Conservation (phyloP, 2,797 vertebrate species). For the Argya squamiceps region DNA sequence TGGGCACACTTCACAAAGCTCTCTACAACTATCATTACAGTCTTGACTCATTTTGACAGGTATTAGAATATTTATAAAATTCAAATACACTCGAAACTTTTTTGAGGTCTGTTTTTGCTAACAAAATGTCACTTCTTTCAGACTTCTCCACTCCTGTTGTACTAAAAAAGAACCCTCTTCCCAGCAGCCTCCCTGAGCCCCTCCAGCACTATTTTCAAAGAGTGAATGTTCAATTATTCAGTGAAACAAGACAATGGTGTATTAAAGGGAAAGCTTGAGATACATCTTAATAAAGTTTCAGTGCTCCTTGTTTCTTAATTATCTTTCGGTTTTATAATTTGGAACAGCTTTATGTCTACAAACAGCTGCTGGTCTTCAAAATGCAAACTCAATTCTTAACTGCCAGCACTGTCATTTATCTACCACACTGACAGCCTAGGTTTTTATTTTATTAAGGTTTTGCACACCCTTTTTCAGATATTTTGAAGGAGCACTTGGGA, state of each 20-base stretch:
- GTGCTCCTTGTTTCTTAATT: conserved; percentile 28
- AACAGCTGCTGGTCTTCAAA: background rate
- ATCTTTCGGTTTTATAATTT: conserved; percentile 9
- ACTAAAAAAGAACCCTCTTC: conserved; percentile 50
- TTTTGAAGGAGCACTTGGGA: background rate
- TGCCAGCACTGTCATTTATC: background rate
- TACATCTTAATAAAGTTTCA: conserved; percentile 39
- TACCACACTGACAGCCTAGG: background rate
- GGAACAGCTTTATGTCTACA: background rate
- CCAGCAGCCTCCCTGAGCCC: conserved; percentile 22
- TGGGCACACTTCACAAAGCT: conserved; percentile 28
- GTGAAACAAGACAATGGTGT: conserved; percentile 48
- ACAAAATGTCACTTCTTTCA: conserved; percentile 49
- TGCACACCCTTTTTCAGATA: background rate
- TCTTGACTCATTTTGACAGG: conserved; percentile 60
- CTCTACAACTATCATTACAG: background rate
- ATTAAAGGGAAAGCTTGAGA: conserved; percentile 29
- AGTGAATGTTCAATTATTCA: conserved; percentile 53
- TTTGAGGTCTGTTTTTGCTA: conserved; percentile 57
- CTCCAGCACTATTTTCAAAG: conserved; percentile 59
- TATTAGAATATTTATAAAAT: conserved; percentile 64
- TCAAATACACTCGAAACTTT: conserved; percentile 49
- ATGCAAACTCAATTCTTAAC: background rate
- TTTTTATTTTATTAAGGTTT: background rate
- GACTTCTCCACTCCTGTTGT: conserved; percentile 7